These are phyloP conservation scores for Callorhinus ursinus DNA, from an alignment of 2,113 vertebrate species.

Conservation along the genomic window DNA sequence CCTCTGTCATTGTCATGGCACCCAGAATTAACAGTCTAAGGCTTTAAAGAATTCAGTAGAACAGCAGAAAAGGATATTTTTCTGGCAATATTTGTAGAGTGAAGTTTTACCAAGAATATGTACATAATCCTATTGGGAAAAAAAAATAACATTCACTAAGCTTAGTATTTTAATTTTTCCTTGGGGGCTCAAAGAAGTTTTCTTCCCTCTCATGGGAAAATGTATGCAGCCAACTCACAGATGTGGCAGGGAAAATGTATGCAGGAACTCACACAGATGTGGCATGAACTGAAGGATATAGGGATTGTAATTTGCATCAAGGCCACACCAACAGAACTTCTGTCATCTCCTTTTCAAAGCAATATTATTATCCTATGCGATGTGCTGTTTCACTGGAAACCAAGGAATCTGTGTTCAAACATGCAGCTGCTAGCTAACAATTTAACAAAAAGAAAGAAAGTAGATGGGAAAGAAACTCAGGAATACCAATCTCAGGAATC, in stretches of 20 bases:
- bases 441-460: neutral
- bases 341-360: slow-evolving; percentile 62
- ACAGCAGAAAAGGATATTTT: neutral
- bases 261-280: slow-evolving; percentile 15
- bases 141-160: neutral
- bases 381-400: slow-evolving; percentile 39
- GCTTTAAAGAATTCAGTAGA: neutral
- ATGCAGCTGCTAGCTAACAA: neutral
- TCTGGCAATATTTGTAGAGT: neutral
- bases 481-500: neutral
- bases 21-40: neutral
- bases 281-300: neutral
- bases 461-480: neutral
- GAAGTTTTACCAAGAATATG: slow-evolving; percentile 26
- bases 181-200: slow-evolving; percentile 51
- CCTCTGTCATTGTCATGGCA: neutral
- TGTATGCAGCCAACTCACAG: slow-evolving; percentile 28
- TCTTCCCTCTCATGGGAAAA: neutral
- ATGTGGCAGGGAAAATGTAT: neutral
- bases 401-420: slow-evolving; percentile 7
- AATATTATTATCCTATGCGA: neutral
- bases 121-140: neutral
- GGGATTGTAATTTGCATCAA: slow-evolving; percentile 55
- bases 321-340: slow-evolving; percentile 39
- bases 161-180: slow-evolving; percentile 43